Conservation (phyloP, 2,888 invertebrate genomes). For the Eilema sororculum region DNA sequence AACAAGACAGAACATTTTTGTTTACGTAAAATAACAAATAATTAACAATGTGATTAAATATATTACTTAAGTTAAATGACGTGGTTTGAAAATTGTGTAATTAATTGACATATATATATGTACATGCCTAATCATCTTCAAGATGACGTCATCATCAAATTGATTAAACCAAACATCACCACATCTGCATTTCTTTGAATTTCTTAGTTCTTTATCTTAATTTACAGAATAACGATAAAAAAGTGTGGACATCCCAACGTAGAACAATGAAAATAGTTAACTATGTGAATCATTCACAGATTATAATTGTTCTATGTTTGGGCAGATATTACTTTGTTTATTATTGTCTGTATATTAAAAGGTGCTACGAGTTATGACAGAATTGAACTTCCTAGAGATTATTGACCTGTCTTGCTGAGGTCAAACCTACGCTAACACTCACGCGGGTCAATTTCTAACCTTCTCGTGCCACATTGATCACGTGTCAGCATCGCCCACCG, state of each 20-base stretch:
- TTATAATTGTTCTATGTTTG: background rate
- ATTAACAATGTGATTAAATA: background rate
- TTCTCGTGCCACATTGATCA: no score
- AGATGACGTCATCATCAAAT: background rate
- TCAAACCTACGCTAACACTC: no score
- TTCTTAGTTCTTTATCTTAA: background rate
- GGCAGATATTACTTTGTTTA: background rate
- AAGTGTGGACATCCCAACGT: background rate
- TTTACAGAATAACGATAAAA: slow-evolving; percentile 1
- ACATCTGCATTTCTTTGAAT: background rate
- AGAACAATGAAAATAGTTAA: background rate
- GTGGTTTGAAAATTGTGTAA: background rate
- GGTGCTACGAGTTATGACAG: no score
- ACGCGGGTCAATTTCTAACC: no score
- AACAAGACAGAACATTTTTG: background rate
- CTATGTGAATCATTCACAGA: background rate
- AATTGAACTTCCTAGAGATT: no score
- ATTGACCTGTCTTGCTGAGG: no score
- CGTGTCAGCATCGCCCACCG: no score
- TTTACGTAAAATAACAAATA: background rate
- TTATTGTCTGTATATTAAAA: no score
- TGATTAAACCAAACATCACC: background rate
- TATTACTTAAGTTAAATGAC: background rate
- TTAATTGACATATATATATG: no score
- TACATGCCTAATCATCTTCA: slow-evolving; percentile 1